These are phyloP conservation scores for Gymnarchus niloticus DNA, from an alignment of 2,113 vertebrate species.

Conservation along the genomic window DNA sequence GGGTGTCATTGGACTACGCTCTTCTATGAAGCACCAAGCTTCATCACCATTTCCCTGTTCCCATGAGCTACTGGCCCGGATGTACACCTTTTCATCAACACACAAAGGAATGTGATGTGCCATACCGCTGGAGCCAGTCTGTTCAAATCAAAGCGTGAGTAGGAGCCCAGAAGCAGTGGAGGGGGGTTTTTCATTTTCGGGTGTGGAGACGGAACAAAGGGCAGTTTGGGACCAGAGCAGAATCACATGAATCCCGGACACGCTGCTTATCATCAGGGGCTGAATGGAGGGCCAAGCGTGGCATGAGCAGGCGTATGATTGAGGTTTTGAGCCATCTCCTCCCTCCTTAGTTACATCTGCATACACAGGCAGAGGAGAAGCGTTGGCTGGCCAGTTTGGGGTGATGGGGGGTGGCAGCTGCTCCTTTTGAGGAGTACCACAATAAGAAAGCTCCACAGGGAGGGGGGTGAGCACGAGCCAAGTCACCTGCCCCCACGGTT, in stretches of 20 bases:
- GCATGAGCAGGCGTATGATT: conserved; percentile 41
- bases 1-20: not conserved
- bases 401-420: conserved; percentile 63
- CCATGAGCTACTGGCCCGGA: not conserved
- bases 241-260: conserved; percentile 42
- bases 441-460: conserved; percentile 57
- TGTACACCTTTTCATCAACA: not conserved
- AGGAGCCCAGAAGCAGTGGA: conserved; percentile 38
- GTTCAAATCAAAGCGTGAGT: conserved; percentile 5
- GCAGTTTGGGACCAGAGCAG: not conserved
- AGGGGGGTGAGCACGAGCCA: conserved; percentile 37
- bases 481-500: conserved; percentile 62
- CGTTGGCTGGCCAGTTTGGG: conserved; percentile 35
- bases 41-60: not conserved
- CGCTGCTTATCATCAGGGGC: conserved; percentile 40
- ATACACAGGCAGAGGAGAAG: conserved; percentile 52
- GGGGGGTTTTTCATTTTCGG: conserved; percentile 6
- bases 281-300: conserved; percentile 36
- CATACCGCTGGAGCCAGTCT: conserved; percentile 26
- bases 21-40: not conserved
- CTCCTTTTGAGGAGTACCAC: conserved; percentile 60
- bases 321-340: conserved; percentile 43
- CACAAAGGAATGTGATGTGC: conserved; percentile 23
- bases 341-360: conserved; percentile 38
- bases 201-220: conserved; percentile 32